Conservation (phyloP, 2,888 invertebrate species). For the Toxonevra muliebris region DNA sequence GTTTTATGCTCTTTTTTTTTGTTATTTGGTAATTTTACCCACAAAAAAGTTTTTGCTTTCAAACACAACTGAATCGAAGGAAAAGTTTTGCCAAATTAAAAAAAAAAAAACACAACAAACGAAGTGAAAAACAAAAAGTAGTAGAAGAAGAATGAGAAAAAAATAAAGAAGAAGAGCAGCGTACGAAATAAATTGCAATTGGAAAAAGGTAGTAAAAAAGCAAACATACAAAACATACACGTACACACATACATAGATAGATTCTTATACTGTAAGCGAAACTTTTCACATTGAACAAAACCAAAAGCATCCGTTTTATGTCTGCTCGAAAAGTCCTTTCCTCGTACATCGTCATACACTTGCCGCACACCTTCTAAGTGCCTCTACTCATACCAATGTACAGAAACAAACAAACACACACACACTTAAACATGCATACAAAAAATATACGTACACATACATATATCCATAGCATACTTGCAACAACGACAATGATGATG, state of each 20-base stretch:
- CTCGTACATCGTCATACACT: neutral
- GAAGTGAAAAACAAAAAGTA: constrained; percentile 5
- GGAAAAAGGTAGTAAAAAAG: constrained; percentile 5
- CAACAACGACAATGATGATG: neutral
- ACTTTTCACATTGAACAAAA: constrained; percentile 40
- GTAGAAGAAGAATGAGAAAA: constrained; percentile 4
- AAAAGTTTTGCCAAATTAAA: neutral
- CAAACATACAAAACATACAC: neutral
- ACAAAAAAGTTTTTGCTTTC: neutral
- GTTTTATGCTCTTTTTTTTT: neutral
- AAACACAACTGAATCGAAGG: constrained; percentile 3
- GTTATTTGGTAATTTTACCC: neutral
- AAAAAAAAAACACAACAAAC: neutral
- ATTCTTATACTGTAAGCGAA: constrained; percentile 18
- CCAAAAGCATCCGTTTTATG: constrained; percentile 40
- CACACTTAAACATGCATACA: neutral
- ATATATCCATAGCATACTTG: neutral
- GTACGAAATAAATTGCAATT: constrained; percentile 21
- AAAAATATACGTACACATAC: neutral
- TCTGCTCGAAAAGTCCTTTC: constrained; percentile 20
- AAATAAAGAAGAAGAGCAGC: constrained; percentile 7
- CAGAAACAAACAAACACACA: no score
- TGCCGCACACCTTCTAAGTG: neutral
- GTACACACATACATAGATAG: neutral
- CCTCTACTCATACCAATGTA: neutral